Percentiles rank a stretch among this genome's conserved stretches.
Conservation (phyloP, 1,140 invertebrate genomes). For the Mycetomoellerius zeteki region DNA sequence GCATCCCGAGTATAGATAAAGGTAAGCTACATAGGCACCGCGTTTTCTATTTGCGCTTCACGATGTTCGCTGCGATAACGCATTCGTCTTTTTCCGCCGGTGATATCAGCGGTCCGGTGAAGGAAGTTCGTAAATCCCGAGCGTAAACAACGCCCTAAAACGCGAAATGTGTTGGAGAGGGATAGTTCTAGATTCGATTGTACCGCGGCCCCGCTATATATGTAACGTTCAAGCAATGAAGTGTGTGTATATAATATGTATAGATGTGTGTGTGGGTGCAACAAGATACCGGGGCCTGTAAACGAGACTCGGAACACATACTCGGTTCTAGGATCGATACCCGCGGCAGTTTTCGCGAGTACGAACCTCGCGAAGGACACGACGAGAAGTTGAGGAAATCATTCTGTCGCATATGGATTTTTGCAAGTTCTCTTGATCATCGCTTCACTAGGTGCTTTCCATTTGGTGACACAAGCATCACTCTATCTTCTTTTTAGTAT, state of each 20-base stretch:
- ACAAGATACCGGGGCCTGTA: slow-evolving; percentile 33
- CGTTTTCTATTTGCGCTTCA: slow-evolving; percentile 36
- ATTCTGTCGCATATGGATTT: background rate
- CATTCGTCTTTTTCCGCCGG: slow-evolving; percentile 37
- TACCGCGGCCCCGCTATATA: background rate
- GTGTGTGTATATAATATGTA: background rate
- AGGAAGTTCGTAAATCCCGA: slow-evolving; percentile 50
- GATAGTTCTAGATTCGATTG: slow-evolving; percentile 60
- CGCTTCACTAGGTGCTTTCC: too few species aligned
- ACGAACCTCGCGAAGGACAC: background rate
- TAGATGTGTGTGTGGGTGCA: background rate
- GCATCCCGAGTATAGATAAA: background rate
- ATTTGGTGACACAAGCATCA: too few species aligned
- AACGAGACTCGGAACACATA: slow-evolving; percentile 42
- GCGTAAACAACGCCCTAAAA: slow-evolving; percentile 58
- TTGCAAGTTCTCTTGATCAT: too few species aligned
- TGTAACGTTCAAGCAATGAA: background rate
- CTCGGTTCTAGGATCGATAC: slow-evolving; percentile 44
- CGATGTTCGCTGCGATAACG: slow-evolving; percentile 22
- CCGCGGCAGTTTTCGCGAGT: slow-evolving; percentile 30
- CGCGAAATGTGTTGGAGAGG: slow-evolving; percentile 16
- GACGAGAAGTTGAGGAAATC: slow-evolving; percentile 21
- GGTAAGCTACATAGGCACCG: background rate
- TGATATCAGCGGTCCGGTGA: slow-evolving; percentile 44
- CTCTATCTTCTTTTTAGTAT: too few species aligned